Evolutionary conservation across 1,140 invertebrate species (phyloP).

Genomic region (Glossosoma conforme): DNA sequence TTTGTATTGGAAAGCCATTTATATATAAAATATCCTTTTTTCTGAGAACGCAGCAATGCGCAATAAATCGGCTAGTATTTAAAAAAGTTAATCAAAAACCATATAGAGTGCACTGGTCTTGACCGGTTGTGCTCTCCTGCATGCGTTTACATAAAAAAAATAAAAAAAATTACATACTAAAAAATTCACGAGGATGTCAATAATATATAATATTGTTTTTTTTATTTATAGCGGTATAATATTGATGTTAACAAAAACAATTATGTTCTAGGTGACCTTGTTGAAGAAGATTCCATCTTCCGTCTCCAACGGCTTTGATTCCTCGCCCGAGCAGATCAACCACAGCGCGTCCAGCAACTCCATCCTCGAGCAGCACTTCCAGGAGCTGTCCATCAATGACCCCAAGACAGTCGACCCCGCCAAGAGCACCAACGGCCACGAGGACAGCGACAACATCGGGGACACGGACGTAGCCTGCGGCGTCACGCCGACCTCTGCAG

Average conservation of each 20-base stretch:
- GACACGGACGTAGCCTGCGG: slow-evolving; percentile 23
- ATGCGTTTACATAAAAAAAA: too few relatives aligned
- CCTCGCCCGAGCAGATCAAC: slow-evolving; percentile 18
- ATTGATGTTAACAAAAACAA: too few relatives aligned
- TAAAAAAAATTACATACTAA: not conserved
- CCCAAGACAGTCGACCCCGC: not conserved
- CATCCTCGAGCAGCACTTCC: slow-evolving; percentile 15
- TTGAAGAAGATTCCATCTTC: slow-evolving; percentile 41
- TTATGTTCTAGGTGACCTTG: slow-evolving; percentile 44
- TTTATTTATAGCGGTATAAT: too few relatives aligned
- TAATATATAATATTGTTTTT: too few relatives aligned
- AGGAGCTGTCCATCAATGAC: slow-evolving; percentile 9
- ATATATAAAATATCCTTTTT: too few relatives aligned
- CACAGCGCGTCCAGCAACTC: slow-evolving; percentile 9
- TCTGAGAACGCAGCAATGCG: too few relatives aligned
- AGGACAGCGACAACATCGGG: not conserved
- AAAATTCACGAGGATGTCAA: too few relatives aligned
- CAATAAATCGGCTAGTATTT: too few relatives aligned
- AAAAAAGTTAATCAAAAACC: too few relatives aligned
- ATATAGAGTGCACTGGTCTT: too few relatives aligned
- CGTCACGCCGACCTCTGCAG: slow-evolving; percentile 6
- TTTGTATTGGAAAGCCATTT: too few relatives aligned
- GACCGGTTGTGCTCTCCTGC: too few relatives aligned
- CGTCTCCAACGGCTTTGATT: slow-evolving; percentile 9
- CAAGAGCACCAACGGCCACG: not conserved